Percentiles rank a stretch among this genome's conserved stretches.
Evolutionary conservation across 2,797 vertebrate species (phyloP).

Genomic region (Megaceryle alcyon): DNA sequence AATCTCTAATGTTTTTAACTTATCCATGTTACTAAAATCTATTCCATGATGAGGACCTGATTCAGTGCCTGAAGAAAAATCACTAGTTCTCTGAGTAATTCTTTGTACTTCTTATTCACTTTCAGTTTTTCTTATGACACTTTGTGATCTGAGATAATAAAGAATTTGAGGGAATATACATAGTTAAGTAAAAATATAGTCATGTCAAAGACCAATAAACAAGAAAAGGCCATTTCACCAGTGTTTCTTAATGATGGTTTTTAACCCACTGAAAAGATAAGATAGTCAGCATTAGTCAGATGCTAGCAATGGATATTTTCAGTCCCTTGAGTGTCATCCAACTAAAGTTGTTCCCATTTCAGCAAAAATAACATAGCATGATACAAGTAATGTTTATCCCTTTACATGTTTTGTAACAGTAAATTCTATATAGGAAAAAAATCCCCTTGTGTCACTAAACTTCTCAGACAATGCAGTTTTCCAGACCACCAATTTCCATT

Average conservation of each 20-base stretch:
- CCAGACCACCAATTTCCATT: not conserved
- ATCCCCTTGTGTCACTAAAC: not conserved
- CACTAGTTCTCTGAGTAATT: not conserved
- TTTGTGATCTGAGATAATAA: not conserved
- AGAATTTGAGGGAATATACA: not conserved
- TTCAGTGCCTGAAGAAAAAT: not conserved
- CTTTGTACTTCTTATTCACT: not conserved
- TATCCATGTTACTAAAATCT: not conserved
- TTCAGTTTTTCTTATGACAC: not conserved
- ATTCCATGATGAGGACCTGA: not conserved
- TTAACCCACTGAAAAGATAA: not conserved
- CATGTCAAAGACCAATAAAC: not conserved
- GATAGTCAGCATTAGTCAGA: not conserved
- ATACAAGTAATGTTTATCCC: not conserved
- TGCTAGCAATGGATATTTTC: not conserved
- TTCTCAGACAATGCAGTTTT: not conserved
- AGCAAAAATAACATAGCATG: not conserved
- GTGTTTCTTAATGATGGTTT: not conserved
- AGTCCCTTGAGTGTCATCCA: not conserved
- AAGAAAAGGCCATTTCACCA: not conserved
- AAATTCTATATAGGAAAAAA: not conserved
- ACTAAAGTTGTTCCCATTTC: not conserved
- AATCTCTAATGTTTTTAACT: not conserved
- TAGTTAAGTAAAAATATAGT: not conserved
- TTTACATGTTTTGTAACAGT: not conserved